A percentile compares a stretch with the other conserved stretches of the same genome.
Evolutionary conservation across 2,113 vertebrate species (phyloP).

Genomic region (Eonycteris spelaea): DNA sequence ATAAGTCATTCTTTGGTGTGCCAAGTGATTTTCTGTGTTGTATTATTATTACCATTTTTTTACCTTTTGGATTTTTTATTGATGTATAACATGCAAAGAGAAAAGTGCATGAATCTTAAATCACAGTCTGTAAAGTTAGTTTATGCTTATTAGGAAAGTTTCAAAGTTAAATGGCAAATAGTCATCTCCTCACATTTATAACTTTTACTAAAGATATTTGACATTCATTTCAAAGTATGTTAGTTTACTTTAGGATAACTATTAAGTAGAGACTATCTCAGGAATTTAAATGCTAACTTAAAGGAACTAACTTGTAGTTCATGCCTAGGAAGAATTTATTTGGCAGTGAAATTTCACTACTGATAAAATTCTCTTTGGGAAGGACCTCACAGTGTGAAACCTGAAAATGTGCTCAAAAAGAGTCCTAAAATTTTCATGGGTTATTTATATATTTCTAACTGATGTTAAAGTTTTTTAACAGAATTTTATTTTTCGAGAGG

Average conservation of each 20-base stretch:
- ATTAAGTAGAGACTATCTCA: background rate
- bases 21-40: slow-evolving; percentile 16
- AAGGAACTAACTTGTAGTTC: background rate
- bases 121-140: background rate
- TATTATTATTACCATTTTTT: background rate
- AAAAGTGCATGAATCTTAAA: background rate
- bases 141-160: background rate
- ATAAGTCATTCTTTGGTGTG: background rate
- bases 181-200: background rate
- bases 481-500: background rate
- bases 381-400: background rate
- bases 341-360: background rate
- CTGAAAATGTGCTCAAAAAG: background rate
- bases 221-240: background rate
- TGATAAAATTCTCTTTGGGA: background rate
- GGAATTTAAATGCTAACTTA: slow-evolving; percentile 30
- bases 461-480: slow-evolving; percentile 5
- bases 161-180: background rate
- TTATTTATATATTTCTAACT: slow-evolving; percentile 26
- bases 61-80: background rate
- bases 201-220: slow-evolving; percentile 1
- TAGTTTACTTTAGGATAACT: slow-evolving; percentile 20
- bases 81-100: background rate
- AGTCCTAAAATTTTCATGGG: background rate
- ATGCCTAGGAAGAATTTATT: background rate